Base-by-base conservation (phyloP, 2,113 vertebrate species). In the Camelus dromedarius region DNA sequence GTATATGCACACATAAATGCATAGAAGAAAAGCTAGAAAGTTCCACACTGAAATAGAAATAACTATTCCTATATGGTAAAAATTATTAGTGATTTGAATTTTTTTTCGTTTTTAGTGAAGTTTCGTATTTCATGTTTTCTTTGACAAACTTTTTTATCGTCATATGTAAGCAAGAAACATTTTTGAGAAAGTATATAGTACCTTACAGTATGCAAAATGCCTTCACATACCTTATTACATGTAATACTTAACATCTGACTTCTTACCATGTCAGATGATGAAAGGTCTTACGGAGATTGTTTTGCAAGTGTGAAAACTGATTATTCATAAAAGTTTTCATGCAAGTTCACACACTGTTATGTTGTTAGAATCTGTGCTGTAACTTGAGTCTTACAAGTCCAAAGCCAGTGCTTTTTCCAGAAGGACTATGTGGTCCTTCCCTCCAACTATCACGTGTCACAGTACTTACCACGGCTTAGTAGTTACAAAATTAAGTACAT, bases 1-100 rank as follows among this genome's bases (percentile, higher is more conserved):
- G 46, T 35, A 22, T 54, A 42, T 42, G 38, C 38, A 42, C 38
- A 42, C 38, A 42, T 42, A 42, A 42, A 42, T 42, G 38, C 38
- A 35, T 42, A 42, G 38, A 42, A 42, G 38, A 42, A 42, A 42
- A 79, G 6, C 70, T 56, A 4, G 18, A 42, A 32, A 62, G 19
- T 82, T 79, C 75, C 12, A 52, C 2, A 26, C 26, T 58, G 19
- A 80, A 91, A 91, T n/a, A 82, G 24, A 50, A 86, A 50, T 56
- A 6, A 83, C 48, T 77, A 64, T 64, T 77, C 38, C 12, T 66
- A 3, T 18, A 72, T 86, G 13, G 4, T 81, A 81, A 46, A 42
- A 95, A 86, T 85, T 83, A 35, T 84, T n/a, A 82, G 50, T 72
- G 22, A 89, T 50, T 89, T 67, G 7, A 82, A 93, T 19, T 58